phyloP scores from a whole-genome alignment of 2,797 vertebrate genomes.

The Dendrocincla tyrannina region DNA sequence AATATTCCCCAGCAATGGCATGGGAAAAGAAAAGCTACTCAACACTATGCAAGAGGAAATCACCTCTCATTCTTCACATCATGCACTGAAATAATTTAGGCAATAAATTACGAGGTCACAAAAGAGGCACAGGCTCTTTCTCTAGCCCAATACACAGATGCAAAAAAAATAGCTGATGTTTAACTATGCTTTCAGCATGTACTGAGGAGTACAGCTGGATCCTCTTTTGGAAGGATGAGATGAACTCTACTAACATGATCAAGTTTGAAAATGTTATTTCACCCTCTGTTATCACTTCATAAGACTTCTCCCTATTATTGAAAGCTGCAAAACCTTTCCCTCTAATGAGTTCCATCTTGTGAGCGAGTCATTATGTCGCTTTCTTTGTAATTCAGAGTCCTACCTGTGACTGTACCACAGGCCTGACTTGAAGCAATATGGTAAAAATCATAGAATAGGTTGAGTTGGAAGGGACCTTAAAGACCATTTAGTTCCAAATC shows the following conservation, averaged over 20 bases:
- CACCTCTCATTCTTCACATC: neutral
- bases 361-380: conserved; percentile 15
- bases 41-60: neutral
- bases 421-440: neutral
- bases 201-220: neutral
- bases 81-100: neutral
- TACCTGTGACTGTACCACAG: neutral
- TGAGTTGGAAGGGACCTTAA: neutral
- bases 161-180: neutral
- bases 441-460: neutral
- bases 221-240: neutral
- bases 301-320: conserved; percentile 2
- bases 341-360: conserved; percentile 19
- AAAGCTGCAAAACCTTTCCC: neutral
- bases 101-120: neutral
- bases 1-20: neutral
- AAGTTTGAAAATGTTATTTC: conserved; percentile 26
- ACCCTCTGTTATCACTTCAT: conserved; percentile 23
- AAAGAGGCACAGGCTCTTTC: neutral
- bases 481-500: neutral
- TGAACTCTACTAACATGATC: neutral
- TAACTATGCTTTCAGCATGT: neutral
- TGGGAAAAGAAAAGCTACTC: neutral
- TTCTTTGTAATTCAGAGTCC: neutral
- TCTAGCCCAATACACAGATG: neutral